phyloP scores from a whole-genome alignment of 1,140 invertebrate species.

The Acyrthosiphon pisum region DNA sequence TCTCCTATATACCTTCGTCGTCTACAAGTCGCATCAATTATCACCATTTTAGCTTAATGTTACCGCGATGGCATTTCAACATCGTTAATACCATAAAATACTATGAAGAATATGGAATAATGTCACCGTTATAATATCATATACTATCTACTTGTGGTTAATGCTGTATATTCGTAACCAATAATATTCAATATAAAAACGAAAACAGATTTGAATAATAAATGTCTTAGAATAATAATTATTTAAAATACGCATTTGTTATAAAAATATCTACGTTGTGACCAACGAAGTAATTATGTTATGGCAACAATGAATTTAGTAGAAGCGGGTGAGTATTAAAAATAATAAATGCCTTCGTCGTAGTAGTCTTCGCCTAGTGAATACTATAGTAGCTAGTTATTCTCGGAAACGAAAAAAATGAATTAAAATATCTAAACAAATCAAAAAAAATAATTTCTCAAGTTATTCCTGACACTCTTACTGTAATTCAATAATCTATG shows the following conservation, averaged over 20 bases:
- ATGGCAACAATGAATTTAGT: not conserved
- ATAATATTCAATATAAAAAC: not conserved
- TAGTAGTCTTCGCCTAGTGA: not conserved
- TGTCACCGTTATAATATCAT: not conserved
- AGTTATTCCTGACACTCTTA: not conserved
- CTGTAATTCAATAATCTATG: not conserved
- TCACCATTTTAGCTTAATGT: slow-evolving; percentile 14
- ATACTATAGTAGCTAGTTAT: not conserved
- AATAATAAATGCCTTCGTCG: not conserved
- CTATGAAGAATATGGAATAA: not conserved
- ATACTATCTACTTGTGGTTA: not conserved
- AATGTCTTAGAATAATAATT: not conserved
- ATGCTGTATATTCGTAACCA: not conserved
- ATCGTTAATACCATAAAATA: not conserved
- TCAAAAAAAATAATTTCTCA: not conserved
- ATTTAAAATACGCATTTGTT: not conserved
- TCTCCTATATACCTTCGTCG: not conserved
- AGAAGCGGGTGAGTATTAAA: not conserved
- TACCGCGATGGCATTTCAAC: not conserved
- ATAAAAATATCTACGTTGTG: not conserved
- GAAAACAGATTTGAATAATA: not conserved
- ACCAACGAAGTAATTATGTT: not conserved
- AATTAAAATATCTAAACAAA: not conserved
- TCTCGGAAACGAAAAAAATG: not conserved
- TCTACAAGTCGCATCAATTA: slow-evolving; percentile 3